Conservation (phyloP, 2,113 vertebrate species). For the Phrynocephalus versicolor region DNA sequence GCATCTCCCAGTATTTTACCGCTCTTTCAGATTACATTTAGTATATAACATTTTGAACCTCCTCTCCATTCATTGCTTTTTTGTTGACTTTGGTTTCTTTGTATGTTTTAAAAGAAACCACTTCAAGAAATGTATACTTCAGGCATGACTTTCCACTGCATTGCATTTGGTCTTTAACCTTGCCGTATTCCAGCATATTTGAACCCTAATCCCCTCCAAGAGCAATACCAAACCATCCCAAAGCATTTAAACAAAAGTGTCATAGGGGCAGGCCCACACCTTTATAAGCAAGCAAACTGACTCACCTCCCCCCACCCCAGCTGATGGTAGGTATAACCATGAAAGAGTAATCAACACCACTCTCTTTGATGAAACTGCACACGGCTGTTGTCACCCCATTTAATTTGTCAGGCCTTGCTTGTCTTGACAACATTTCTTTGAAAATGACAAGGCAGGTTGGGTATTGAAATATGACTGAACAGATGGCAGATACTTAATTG, state of each 20-base stretch:
- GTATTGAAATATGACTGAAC: not conserved
- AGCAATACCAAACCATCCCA: not conserved
- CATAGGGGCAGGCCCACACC: rapidly evolving
- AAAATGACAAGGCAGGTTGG: not conserved
- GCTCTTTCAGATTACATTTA: conserved; percentile 17
- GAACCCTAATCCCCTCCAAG: conserved; percentile 19
- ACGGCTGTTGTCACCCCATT: not conserved
- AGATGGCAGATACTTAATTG: conserved; percentile 30
- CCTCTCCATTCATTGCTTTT: not conserved
- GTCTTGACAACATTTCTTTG: conserved; percentile 18
- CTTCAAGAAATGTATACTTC: not conserved
- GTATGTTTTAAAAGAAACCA: not conserved
- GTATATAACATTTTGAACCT: not conserved
- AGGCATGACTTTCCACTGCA: not conserved
- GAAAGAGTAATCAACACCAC: conserved; percentile 2
- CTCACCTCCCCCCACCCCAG: not conserved
- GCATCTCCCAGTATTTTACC: conserved; percentile 5
- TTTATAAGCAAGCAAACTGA: conserved; percentile 8
- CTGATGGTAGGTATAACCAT: conserved; percentile 3
- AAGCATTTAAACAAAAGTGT: not conserved
- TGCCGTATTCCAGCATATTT: not conserved
- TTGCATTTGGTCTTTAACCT: not conserved
- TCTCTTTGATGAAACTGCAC: conserved; percentile 5
- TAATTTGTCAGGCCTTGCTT: conserved; percentile 31
- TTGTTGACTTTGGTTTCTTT: not conserved